A percentile compares a stretch with the other conserved stretches of the same genome.
These are phyloP conservation scores for Rhombomys opimus DNA, from an alignment of 2,113 vertebrate species.

Conservation along the genomic window DNA sequence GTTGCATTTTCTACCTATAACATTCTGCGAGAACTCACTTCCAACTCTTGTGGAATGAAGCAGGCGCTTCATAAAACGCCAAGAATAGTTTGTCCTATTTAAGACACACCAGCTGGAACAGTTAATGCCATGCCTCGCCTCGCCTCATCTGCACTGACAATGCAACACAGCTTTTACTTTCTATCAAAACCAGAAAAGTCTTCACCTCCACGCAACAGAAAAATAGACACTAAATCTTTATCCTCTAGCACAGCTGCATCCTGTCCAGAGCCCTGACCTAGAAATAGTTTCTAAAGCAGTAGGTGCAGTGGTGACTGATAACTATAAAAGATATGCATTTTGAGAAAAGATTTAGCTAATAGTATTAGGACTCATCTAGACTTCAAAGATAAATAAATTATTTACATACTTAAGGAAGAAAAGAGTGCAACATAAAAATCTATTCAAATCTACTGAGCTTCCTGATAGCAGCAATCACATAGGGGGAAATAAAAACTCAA, in stretches of 20 bases:
- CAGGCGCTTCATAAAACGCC: constrained; percentile 69
- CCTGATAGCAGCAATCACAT: neutral
- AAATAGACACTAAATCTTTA: neutral
- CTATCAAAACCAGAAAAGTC: constrained; percentile 56
- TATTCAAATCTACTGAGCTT: constrained; percentile 1
- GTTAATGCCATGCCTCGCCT: constrained; percentile 65
- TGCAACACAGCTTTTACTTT: constrained; percentile 63
- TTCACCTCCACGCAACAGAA: constrained; percentile 4
- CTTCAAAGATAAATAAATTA: constrained; percentile 11
- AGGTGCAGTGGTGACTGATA: neutral
- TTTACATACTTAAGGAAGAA: neutral
- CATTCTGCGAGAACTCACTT: constrained; percentile 66
- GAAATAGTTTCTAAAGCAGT: neutral
- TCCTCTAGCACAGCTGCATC: neutral
- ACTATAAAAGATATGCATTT: neutral
- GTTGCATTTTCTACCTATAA: constrained; percentile 65
- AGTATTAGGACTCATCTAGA: neutral
- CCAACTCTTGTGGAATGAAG: constrained; percentile 71
- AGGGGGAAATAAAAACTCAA: neutral
- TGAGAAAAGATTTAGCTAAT: neutral
- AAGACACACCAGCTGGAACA: constrained; percentile 80
- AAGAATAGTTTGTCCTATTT: constrained; percentile 80
- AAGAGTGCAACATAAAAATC: neutral
- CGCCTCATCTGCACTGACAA: constrained; percentile 65
- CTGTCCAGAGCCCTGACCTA: neutral